Conservation (phyloP, 2,888 invertebrate genomes). For the Lithophane ornitopus region DNA sequence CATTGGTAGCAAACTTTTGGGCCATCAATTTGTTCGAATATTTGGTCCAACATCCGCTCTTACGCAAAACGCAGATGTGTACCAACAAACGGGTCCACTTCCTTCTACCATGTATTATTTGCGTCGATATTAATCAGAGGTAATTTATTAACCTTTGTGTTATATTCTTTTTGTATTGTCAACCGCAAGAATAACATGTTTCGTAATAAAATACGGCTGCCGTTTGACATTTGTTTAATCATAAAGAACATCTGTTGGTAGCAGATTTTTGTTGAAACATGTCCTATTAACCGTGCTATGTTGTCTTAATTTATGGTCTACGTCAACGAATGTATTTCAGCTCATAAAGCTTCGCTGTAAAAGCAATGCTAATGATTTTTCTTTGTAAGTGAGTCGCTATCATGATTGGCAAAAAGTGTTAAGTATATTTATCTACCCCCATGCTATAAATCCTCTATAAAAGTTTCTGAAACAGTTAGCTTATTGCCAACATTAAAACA, state of each 20-base stretch:
- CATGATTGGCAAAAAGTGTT: neutral
- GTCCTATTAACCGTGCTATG: conserved; percentile 1
- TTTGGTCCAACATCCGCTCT: conserved; percentile 50
- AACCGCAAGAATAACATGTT: conserved; percentile 58
- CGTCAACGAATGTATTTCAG: conserved; percentile 11
- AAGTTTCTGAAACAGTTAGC: too few relatives aligned
- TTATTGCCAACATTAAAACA: too few relatives aligned
- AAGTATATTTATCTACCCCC: neutral
- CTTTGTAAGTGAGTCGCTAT: neutral
- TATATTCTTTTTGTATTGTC: conserved; percentile 45
- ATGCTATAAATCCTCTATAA: too few relatives aligned
- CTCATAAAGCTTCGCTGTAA: conserved; percentile 1
- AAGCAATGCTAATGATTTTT: neutral
- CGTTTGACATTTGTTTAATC: conserved; percentile 59
- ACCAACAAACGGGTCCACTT: conserved; percentile 39
- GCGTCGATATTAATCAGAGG: conserved; percentile 54
- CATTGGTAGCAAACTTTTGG: neutral
- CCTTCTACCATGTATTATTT: conserved; percentile 42
- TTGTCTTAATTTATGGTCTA: conserved; percentile 30
- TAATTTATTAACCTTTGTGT: conserved; percentile 62
- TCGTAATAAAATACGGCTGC: conserved; percentile 45
- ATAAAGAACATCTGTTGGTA: conserved; percentile 50
- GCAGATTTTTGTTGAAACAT: conserved; percentile 35
- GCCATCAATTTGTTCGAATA: conserved; percentile 22
- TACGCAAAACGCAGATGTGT: conserved; percentile 48